Percentiles rank a stretch among this genome's conserved stretches.
These are phyloP conservation scores for Myotis vivesi DNA, from an alignment of 2,797 vertebrate species.

Conservation along the genomic window DNA sequence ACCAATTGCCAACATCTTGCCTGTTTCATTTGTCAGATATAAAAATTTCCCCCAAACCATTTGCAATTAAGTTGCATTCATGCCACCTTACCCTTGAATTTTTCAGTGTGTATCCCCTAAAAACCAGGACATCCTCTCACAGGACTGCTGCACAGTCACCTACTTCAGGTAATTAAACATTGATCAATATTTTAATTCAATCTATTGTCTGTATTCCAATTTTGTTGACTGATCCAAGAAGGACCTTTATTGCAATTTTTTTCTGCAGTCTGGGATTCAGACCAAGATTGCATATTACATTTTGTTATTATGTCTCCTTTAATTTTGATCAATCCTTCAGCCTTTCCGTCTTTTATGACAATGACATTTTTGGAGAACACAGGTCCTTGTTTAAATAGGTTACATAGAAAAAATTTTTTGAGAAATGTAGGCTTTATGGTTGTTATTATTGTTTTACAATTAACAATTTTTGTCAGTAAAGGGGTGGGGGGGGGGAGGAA, in stretches of 20 bases:
- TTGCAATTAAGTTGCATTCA: neutral
- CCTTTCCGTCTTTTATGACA: neutral
- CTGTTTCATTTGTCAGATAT: neutral
- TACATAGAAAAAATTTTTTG: neutral
- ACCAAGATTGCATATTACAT: neutral
- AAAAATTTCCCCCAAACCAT: neutral
- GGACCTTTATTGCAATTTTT: neutral
- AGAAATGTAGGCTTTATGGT: neutral
- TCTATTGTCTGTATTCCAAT: neutral
- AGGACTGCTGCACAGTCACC: neutral
- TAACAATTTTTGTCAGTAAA: neutral
- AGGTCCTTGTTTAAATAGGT: neutral
- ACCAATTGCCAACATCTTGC: neutral
- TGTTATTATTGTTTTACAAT: neutral
- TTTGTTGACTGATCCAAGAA: neutral
- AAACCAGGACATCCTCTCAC: neutral
- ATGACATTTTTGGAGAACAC: slow-evolving; percentile 30
- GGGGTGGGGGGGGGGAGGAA: neutral
- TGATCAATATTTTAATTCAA: slow-evolving; percentile 25
- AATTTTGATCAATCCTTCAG: slow-evolving; percentile 5
- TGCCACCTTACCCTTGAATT: neutral
- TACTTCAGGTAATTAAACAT: neutral
- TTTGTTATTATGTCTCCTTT: slow-evolving; percentile 21
- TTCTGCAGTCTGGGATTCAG: neutral
- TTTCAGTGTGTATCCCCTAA: neutral